Evolutionary conservation across 2,113 vertebrate genomes (phyloP).

Genomic region (Vulpes vulpes): DNA sequence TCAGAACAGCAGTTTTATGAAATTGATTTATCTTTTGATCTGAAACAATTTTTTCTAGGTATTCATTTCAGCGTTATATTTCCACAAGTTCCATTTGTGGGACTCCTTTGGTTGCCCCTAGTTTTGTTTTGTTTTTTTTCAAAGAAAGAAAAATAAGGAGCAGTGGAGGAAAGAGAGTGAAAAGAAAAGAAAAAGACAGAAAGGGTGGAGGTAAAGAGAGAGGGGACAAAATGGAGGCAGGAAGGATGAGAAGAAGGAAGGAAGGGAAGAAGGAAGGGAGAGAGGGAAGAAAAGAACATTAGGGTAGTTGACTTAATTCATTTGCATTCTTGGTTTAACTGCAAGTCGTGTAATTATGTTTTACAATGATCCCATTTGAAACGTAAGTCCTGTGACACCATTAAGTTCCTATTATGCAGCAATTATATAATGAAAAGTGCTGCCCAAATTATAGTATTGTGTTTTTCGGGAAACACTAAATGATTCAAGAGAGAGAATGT

Average conservation of each 20-base stretch:
- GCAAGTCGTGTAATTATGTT: constrained; percentile 72
- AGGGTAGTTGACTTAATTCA: background rate
- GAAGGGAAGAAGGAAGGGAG: background rate
- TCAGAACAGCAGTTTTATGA: constrained; percentile 60
- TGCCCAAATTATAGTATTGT: constrained; percentile 61
- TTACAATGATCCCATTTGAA: constrained; percentile 56
- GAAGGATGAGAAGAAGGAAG: background rate
- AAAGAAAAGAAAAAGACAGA: background rate
- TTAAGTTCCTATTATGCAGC: constrained; percentile 36
- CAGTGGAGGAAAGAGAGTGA: background rate
- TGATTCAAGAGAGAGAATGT: constrained; percentile 65
- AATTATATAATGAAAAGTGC: constrained; percentile 52
- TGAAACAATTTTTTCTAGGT: constrained; percentile 71
- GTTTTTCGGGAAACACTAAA: constrained; percentile 46
- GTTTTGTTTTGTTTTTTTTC: background rate
- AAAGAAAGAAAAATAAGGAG: constrained; percentile 46
- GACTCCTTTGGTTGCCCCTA: constrained; percentile 76
- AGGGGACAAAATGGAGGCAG: background rate
- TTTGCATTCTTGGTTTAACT: constrained; percentile 70
- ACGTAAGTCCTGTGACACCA: constrained; percentile 55
- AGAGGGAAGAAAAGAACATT: background rate
- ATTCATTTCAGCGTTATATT: constrained; percentile 58
- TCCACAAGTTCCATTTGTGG: constrained; percentile 68
- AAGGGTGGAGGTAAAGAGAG: background rate
- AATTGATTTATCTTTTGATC: constrained; percentile 71